Evolutionary conservation across 2,113 vertebrate genomes (phyloP).

Genomic region (Oxyruncus cristatus): DNA sequence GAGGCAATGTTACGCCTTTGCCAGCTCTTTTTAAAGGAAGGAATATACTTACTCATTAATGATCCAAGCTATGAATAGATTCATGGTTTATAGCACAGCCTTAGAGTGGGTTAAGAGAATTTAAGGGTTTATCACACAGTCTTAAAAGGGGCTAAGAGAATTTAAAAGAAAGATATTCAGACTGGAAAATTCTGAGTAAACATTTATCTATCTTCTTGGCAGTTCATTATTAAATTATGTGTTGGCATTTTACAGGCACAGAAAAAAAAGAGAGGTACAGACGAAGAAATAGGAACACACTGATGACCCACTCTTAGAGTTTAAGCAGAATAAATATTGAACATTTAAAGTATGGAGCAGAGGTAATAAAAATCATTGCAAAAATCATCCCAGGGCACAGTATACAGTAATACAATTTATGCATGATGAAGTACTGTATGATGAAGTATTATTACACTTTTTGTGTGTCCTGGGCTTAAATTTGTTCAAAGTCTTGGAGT

Average conservation of each 20-base stretch:
- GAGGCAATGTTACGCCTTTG: constrained; percentile 20
- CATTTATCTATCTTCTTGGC: not conserved
- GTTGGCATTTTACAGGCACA: not conserved
- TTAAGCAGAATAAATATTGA: not conserved
- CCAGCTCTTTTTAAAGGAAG: not conserved
- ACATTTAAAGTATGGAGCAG: not conserved
- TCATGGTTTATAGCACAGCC: not conserved
- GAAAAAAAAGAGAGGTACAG: not conserved
- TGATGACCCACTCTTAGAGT: not conserved
- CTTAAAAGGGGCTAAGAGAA: not conserved
- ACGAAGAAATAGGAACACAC: not conserved
- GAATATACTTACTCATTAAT: constrained; percentile 48
- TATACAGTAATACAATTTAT: not conserved
- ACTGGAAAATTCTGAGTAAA: constrained; percentile 28
- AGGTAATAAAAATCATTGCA: not conserved
- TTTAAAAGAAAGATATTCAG: not conserved
- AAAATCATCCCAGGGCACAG: not conserved
- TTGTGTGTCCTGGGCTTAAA: not conserved
- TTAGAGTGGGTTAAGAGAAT: not conserved
- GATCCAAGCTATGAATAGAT: constrained; percentile 36
- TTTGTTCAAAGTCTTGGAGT: not conserved
- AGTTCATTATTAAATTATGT: constrained; percentile 19
- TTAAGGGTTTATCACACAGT: constrained; percentile 2
- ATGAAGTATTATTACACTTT: not conserved
- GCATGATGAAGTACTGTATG: not conserved